Evolutionary conservation across 64 coral and sea anemone genomes (phyloP).

Genomic region (Porites australiensis): DNA sequence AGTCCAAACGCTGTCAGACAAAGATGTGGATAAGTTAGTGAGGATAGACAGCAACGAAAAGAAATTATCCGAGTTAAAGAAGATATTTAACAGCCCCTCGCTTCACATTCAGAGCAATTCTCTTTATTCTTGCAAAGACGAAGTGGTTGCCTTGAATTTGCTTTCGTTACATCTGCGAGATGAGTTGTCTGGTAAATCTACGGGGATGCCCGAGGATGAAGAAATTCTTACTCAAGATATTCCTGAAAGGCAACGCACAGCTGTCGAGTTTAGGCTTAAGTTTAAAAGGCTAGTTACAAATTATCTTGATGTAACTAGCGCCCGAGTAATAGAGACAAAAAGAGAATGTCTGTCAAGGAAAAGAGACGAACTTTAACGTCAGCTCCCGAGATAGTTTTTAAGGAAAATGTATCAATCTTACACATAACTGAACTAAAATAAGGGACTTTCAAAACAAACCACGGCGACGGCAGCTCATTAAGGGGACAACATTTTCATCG

Average conservation of each 20-base stretch:
- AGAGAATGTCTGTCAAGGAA: slow-evolving; percentile 59
- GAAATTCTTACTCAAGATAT: slow-evolving; percentile 27
- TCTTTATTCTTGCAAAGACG: slow-evolving; percentile 69
- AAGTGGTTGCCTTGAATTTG: slow-evolving; percentile 75
- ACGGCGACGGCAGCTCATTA: too few species aligned
- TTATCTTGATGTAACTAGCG: slow-evolving; percentile 60
- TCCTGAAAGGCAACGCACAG: slow-evolving; percentile 4
- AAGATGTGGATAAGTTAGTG: slow-evolving; percentile 30
- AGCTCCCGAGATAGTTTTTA: too few species aligned
- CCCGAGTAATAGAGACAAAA: slow-evolving; percentile 61
- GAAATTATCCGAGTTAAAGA: slow-evolving; percentile 38
- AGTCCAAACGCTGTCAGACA: slow-evolving; percentile 48
- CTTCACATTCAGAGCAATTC: slow-evolving; percentile 24
- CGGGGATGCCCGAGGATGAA: slow-evolving; percentile 69
- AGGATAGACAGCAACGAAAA: slow-evolving; percentile 20
- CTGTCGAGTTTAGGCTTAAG: slow-evolving; percentile 53
- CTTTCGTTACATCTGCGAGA: slow-evolving; percentile 59
- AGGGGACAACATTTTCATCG: too few species aligned
- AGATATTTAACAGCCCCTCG: slow-evolving; percentile 45
- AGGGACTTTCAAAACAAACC: too few species aligned
- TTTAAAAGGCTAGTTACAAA: slow-evolving; percentile 70
- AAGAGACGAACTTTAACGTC: slow-evolving; percentile 40
- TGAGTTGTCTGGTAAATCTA: slow-evolving; percentile 42
- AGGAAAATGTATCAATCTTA: too few species aligned
- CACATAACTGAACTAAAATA: too few species aligned